phyloP scores from a whole-genome alignment of 2,888 invertebrate species.

The Andricus quercusramuli region DNA sequence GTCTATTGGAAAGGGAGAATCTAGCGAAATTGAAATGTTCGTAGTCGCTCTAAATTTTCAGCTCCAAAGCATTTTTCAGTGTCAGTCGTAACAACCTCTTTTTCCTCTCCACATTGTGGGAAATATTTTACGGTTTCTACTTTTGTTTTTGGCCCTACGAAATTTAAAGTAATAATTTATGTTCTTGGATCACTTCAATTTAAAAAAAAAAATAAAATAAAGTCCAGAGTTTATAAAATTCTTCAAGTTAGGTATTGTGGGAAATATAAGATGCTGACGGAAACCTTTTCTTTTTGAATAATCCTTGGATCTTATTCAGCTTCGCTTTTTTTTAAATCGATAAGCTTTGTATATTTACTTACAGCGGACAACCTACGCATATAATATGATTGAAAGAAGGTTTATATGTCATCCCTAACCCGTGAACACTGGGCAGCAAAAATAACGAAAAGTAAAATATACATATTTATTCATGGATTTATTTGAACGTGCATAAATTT shows the following conservation, averaged over 20 bases:
- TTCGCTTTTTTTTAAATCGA: background rate
- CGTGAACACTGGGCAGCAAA: background rate
- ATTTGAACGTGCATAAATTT: conserved; percentile 3
- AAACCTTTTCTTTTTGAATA: background rate
- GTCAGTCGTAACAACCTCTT: background rate
- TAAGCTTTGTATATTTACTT: background rate
- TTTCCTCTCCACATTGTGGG: background rate
- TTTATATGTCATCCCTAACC: background rate
- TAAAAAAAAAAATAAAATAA: background rate
- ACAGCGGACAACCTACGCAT: background rate
- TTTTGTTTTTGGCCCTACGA: background rate
- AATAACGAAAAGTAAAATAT: conserved; percentile 14
- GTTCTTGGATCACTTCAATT: background rate
- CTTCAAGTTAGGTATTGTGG: too few relatives aligned
- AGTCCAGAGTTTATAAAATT: background rate
- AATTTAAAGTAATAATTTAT: conserved; percentile 2
- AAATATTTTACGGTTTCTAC: conserved; percentile 2
- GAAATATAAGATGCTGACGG: background rate
- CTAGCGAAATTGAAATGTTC: conserved; percentile 7
- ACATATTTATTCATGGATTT: conserved; percentile 34
- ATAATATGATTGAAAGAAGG: background rate
- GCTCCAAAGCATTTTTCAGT: conserved; percentile 7
- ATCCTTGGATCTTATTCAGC: background rate
- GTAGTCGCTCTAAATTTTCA: conserved; percentile 2
- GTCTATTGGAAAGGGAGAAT: background rate